A percentile compares a stretch with the other conserved stretches of the same genome.
Conservation (phyloP, 2,888 invertebrate species). For the Cephus sareptanus region DNA sequence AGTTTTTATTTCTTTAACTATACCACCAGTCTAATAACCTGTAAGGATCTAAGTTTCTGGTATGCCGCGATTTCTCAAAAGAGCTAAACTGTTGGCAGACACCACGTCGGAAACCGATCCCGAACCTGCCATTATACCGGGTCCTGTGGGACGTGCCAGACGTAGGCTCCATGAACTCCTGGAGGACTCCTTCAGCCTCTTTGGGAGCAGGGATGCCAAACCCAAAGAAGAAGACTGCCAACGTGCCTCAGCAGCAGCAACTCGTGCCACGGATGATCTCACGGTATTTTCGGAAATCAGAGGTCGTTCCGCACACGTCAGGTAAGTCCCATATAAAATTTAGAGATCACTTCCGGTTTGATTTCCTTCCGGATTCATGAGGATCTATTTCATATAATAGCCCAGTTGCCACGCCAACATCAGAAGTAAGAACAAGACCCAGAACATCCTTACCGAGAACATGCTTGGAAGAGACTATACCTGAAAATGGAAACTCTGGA, state of each 20-base stretch:
- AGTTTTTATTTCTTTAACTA: not conserved
- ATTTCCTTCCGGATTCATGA: not conserved
- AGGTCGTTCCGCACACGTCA: constrained; percentile 46
- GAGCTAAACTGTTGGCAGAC: constrained; percentile 24
- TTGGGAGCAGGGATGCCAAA: constrained; percentile 74
- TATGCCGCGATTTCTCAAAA: constrained; percentile 23
- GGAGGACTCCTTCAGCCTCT: constrained; percentile 83
- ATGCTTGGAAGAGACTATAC: constrained; percentile 37
- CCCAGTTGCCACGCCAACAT: constrained; percentile 44
- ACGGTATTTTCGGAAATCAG: constrained; percentile 42
- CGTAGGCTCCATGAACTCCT: constrained; percentile 81
- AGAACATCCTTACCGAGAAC: constrained; percentile 44
- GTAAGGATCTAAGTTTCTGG: not conserved
- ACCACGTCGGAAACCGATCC: constrained; percentile 44
- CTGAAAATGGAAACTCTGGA: constrained; percentile 45
- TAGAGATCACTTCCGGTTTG: not conserved
- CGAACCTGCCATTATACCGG: constrained; percentile 43
- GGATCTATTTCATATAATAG: constrained; percentile 29
- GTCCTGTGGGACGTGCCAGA: constrained; percentile 73
- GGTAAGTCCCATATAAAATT: constrained; percentile 32
- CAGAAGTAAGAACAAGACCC: constrained; percentile 42
- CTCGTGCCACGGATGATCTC: constrained; percentile 38
- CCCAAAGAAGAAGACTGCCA: constrained; percentile 53
- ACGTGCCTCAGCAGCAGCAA: constrained; percentile 23
- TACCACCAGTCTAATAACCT: not conserved